Evolutionary conservation across 2,888 invertebrate species (phyloP), one percentile per base, ranked within the genome.

Genomic region (Melanotus villosus): DNA sequence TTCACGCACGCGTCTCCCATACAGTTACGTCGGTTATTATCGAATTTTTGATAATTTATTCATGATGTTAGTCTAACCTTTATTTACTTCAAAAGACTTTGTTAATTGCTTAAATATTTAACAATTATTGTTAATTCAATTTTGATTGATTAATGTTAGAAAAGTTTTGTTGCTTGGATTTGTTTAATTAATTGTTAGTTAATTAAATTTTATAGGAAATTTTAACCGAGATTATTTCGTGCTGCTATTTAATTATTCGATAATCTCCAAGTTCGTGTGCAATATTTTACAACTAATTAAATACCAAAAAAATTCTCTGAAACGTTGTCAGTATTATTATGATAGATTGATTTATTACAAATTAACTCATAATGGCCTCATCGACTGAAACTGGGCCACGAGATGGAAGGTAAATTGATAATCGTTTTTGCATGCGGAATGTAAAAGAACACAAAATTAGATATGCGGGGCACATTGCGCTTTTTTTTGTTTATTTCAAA

Each of bases 361-460:
- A 47, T 56, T 52, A 60, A 60, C 34, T 21, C 47, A 68, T 65
- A 57, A 68, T 70, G 72, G 68, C 73, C 23, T 41, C 73, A 43
- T 56, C 71, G 34, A 68, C 59, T 47, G 73, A 73, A 59, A 70
- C 21, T 68, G 65, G 68, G 54, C 50, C 65, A 70, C 65, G 69
- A 67, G 73, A 73, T 66, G 73, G 73, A 70, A 73, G 73, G 73
- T 73, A 73, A n/a, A 73, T 62, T 43, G 54, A 70, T 69, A 70
- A 65, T 71, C 63, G 62, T 65, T 50, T 45, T 64, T 64, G 68
- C 68, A 68, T 68, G 63, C 68, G 43, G 56, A 65, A 69, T 60
- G 65, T 23, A 16, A 52, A 43, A 41, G n/a, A 19, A 23, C n/a
- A 2, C n/a, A 59, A n/a, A 69, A 62, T 62, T 62, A 50, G 58